These are phyloP conservation scores for Presbytis comata DNA, from an alignment of 2,797 vertebrate species.

Conservation along the genomic window DNA sequence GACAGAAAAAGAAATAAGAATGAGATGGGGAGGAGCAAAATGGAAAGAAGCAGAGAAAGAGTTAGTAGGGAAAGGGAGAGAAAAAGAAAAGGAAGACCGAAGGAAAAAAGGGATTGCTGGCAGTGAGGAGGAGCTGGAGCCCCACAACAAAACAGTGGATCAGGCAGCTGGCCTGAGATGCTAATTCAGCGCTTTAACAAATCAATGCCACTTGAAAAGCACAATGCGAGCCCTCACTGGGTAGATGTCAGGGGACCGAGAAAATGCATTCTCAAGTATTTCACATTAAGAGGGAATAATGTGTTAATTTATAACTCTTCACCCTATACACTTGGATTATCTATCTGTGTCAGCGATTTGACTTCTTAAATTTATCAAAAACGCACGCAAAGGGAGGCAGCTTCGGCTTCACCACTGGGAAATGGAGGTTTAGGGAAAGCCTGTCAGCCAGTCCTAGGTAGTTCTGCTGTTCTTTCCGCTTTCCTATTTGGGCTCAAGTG, in stretches of 20 bases:
- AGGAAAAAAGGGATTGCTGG: background rate
- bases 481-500: slow-evolving; percentile 20
- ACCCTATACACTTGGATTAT: slow-evolving; percentile 94
- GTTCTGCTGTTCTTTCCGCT: background rate
- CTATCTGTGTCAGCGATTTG: slow-evolving; percentile 97
- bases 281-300: slow-evolving; percentile 97
- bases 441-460: slow-evolving; percentile 67
- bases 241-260: slow-evolving; percentile 91
- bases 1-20: background rate
- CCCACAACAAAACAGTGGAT: slow-evolving; percentile 85
- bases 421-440: slow-evolving; percentile 76
- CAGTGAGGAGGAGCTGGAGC: slow-evolving; percentile 81
- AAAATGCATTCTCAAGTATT: slow-evolving; percentile 93
- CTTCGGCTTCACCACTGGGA: slow-evolving; percentile 79
- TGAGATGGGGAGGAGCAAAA: background rate
- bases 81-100: slow-evolving; percentile 39
- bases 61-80: background rate
- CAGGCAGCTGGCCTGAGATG: slow-evolving; percentile 94
- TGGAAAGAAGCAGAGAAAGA: background rate
- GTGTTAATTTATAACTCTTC: slow-evolving; percentile 99
- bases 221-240: slow-evolving; percentile 94
- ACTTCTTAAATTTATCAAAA: slow-evolving; percentile 96
- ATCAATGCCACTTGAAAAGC: slow-evolving; percentile 99
- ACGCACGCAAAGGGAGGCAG: slow-evolving; percentile 85
- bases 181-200: slow-evolving; percentile 99